Percentiles rank a stretch among this genome's conserved stretches.
These are phyloP conservation scores for Ramphastos sulfuratus DNA, from an alignment of 2,113 vertebrate species.

Conservation along the genomic window DNA sequence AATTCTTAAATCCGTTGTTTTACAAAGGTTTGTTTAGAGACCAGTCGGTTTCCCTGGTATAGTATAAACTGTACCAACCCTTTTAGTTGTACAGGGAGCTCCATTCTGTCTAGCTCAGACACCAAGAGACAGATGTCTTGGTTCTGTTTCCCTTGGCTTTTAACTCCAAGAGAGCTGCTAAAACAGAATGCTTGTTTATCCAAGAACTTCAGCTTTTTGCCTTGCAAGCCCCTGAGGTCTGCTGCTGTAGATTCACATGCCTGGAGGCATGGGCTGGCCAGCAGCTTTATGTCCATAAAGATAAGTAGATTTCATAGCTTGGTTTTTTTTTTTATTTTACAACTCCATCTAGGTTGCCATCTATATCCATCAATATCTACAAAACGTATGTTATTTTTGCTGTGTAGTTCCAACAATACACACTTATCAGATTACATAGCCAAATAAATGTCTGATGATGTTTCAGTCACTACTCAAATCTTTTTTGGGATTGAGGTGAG, in stretches of 20 bases:
- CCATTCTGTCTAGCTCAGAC: not conserved
- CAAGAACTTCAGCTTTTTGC: not conserved
- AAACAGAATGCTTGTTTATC: not conserved
- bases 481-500: not conserved
- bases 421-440: not conserved
- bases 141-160: not conserved
- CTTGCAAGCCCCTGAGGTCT: not conserved
- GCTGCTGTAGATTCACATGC: not conserved
- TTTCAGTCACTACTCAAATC: not conserved
- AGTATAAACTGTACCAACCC: not conserved
- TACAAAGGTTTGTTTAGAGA: not conserved
- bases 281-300: not conserved
- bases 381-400: not conserved
- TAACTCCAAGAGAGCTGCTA: not conserved
- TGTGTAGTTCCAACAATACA: not conserved
- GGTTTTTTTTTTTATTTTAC: not conserved
- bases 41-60: not conserved
- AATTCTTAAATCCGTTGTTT: not conserved
- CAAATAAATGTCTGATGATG: not conserved
- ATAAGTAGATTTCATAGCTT: not conserved
- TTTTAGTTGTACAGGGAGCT: not conserved
- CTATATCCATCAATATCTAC: not conserved
- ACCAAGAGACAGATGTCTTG: not conserved
- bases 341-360: not conserved
- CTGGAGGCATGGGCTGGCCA: not conserved